These are phyloP conservation scores for Melanotaenia duboulayi DNA, from an alignment of 2,113 vertebrate genomes.

Conservation along the genomic window DNA sequence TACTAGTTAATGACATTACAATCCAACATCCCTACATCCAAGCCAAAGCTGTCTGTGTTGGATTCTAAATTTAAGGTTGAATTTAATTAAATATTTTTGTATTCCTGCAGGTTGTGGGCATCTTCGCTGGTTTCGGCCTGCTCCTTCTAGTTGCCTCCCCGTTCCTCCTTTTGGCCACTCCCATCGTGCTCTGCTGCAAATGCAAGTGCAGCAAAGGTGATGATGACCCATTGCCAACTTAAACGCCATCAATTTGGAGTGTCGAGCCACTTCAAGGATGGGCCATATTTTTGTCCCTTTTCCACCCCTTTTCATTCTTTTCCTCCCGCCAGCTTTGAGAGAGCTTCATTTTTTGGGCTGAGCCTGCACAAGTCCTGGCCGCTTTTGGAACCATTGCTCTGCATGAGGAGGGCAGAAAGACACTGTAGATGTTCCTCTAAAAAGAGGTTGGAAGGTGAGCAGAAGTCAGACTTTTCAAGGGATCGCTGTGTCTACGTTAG, in stretches of 20 bases:
- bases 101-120: conserved; percentile 91
- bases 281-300: conserved; percentile 53
- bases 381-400: conserved; percentile 70
- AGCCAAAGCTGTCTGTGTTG: background rate
- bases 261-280: conserved; percentile 35
- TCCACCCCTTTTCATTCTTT: conserved; percentile 46
- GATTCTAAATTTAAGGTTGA: too few relatives aligned
- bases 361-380: conserved; percentile 52
- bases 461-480: conserved; percentile 27
- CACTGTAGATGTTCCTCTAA: conserved; percentile 20
- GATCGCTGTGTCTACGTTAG: conserved; percentile 20
- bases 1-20: too few relatives aligned
- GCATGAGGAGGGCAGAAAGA: conserved; percentile 62
- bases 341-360: conserved; percentile 68
- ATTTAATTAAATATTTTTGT: background rate
- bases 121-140: conserved; percentile 97
- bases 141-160: conserved; percentile 96
- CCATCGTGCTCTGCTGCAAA: conserved; percentile 97
- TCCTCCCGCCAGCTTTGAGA: conserved; percentile 73
- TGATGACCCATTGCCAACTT: conserved; percentile 95
- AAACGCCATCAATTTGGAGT: conserved; percentile 51
- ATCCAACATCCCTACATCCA: background rate
- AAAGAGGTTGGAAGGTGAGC: conserved; percentile 48
- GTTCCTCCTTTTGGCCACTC: conserved; percentile 95
- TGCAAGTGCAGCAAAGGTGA: conserved; percentile 99